Base-by-base conservation (phyloP, 1,140 invertebrate species). In the Philaenus spumarius region DNA sequence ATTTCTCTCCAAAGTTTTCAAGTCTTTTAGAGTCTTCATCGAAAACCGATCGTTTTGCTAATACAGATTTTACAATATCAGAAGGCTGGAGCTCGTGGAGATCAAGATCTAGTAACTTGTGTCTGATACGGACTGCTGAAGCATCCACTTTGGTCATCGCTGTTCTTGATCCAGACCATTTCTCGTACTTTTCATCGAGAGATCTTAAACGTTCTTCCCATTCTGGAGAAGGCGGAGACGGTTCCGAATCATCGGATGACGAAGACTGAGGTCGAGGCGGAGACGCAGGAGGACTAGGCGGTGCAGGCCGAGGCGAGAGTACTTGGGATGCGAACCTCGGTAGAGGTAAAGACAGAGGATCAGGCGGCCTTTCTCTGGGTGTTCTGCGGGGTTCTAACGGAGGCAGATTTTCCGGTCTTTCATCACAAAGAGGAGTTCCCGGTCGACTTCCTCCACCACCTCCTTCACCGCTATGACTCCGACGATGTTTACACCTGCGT, bases 1-100 rank as follows among this genome's bases (percentile, higher is more conserved):
- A 91, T 72, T 93, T 91, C 64, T 93, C 85, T 66, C 84, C 81
- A 64, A 90, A 83, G 66, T 93, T 93, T 72, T 97, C 93, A 17
- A 98, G 75, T 9, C 95, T 78, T 70, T 96, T 93, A 12, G 87
- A 86, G 71, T 98, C 95, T 72, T 97, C 94, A 70, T 98, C 95
- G 71, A 97, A 96, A 11, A 97, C 92, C 51, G 90, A 95, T 48
- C 87, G 84, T 69, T 93, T 94, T 6, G 93, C 89, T 59, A 97
- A 76, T 47, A 98, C 81, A 12, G 90, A 91, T 67, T 93, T 92
- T 3, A 95, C 87, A 60, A 97, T 95, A 63, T 96, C 94, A 1
- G 93, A 96, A 1, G 93, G 93, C 69, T 95, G 85, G 54, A 90
- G 78, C 68, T 89, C 85, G 63, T 83, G 80, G 6, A 86, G 77